phyloP scores from a whole-genome alignment of 2,797 vertebrate species.

The Microctenopoma steveboyesi region DNA sequence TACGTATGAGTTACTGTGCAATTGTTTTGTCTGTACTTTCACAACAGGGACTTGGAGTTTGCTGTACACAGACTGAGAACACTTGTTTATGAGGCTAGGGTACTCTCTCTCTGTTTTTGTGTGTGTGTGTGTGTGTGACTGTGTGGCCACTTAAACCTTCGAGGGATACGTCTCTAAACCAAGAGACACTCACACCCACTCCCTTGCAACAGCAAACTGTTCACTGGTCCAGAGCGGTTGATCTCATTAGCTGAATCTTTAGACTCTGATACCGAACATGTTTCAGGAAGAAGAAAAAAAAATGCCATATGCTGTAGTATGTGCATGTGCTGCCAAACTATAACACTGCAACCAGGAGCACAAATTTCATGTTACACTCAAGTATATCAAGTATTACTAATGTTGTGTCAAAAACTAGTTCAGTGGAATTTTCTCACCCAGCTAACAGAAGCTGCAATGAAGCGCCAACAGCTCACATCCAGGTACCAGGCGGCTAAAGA shows the following conservation, averaged over 20 bases:
- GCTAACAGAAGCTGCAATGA: constrained; percentile 49
- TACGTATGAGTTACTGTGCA: constrained; percentile 70
- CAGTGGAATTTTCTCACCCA: constrained; percentile 56
- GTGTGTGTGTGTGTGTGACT: constrained; percentile 27
- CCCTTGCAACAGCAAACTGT: constrained; percentile 43
- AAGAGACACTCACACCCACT: constrained; percentile 53
- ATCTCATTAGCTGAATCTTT: constrained; percentile 20
- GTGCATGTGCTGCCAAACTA: constrained; percentile 85
- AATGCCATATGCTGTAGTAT: constrained; percentile 72
- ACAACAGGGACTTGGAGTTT: constrained; percentile 72
- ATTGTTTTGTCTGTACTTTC: constrained; percentile 71
- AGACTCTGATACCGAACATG: constrained; percentile 22
- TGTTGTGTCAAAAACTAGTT: constrained; percentile 70
- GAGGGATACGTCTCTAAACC: constrained; percentile 51
- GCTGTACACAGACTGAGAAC: constrained; percentile 61
- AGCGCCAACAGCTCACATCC: constrained; percentile 52
- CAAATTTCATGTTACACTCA: constrained; percentile 77
- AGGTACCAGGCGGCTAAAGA: constrained; percentile 79
- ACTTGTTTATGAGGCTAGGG: constrained; percentile 58
- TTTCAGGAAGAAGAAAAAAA: constrained; percentile 29
- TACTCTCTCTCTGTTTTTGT: constrained; percentile 26
- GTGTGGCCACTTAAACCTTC: constrained; percentile 56
- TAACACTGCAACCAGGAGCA: constrained; percentile 83
- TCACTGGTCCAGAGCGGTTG: constrained; percentile 27
- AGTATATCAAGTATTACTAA: constrained; percentile 75